These are phyloP conservation scores for Pelodytes ibericus DNA, from an alignment of 2,797 vertebrate genomes.

Conservation along the genomic window DNA sequence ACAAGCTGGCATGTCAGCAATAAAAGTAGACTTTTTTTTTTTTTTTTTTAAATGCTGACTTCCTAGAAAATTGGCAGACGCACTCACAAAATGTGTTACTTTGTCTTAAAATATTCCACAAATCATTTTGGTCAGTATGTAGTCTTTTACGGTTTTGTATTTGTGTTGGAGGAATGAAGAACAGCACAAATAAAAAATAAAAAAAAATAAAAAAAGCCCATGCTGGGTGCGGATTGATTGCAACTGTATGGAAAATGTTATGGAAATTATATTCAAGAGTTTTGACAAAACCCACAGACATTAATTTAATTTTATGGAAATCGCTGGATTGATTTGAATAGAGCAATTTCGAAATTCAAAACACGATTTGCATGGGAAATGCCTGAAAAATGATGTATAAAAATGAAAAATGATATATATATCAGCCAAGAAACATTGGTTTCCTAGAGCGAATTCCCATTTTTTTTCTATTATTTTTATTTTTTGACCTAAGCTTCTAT, in stretches of 20 bases:
- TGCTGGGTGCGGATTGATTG: slow-evolving; percentile 19
- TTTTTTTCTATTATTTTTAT: too few relatives aligned
- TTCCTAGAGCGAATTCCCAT: too few relatives aligned
- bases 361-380: slow-evolving; percentile 47
- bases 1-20: slow-evolving; percentile 4
- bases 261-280: slow-evolving; percentile 24
- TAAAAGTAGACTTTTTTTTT: background rate
- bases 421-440: too few relatives aligned
- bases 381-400: background rate
- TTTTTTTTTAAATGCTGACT: background rate
- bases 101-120: slow-evolving; percentile 10
- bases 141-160: too few relatives aligned
- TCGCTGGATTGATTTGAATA: slow-evolving; percentile 42
- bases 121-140: slow-evolving; percentile 15
- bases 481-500: too few relatives aligned
- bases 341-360: slow-evolving; percentile 37
- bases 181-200: too few relatives aligned
- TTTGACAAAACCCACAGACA: slow-evolving; percentile 8
- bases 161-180: too few relatives aligned
- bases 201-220: background rate
- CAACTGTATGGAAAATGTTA: slow-evolving; percentile 30
- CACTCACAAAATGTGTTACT: slow-evolving; percentile 9
- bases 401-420: too few relatives aligned
- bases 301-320: slow-evolving; percentile 54
- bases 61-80: background rate